These are phyloP conservation scores for Mastomys natalensis DNA, from an alignment of 2,113 vertebrate species.

Conservation along the genomic window DNA sequence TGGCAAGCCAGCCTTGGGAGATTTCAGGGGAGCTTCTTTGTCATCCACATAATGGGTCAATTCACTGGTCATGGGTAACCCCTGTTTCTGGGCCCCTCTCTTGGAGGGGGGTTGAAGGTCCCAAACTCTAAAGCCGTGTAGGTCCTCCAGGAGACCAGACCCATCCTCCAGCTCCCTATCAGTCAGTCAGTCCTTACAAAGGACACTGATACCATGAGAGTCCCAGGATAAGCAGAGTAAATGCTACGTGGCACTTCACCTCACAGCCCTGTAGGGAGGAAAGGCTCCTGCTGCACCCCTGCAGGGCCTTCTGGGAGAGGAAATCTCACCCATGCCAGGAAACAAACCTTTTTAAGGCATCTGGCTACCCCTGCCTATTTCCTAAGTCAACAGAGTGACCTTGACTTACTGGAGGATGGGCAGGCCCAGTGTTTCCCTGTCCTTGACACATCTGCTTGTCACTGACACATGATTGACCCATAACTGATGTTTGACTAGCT, in stretches of 20 bases:
- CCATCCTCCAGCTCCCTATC: neutral
- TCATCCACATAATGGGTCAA: no score
- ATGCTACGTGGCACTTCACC: neutral
- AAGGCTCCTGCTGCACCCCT: neutral
- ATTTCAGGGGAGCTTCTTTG: no score
- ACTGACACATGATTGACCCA: fast-evolving
- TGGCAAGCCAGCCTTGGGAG: neutral
- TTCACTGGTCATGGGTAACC: neutral
- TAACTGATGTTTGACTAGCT: neutral
- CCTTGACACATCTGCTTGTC: neutral
- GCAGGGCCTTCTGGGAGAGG: neutral
- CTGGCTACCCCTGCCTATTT: neutral
- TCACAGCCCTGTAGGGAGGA: neutral
- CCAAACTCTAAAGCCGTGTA: neutral
- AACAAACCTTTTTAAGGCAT: neutral
- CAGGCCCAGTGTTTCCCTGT: neutral
- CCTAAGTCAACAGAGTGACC: neutral
- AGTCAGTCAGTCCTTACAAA: neutral
- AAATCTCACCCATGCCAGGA: neutral
- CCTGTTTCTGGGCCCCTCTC: neutral
- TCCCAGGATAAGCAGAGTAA: neutral
- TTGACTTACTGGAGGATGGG: neutral
- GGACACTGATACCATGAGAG: neutral
- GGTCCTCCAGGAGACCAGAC: neutral
- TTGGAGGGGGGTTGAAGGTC: neutral